Base-by-base conservation (phyloP, 2,113 vertebrate genomes). In the Myanophis thanlyinensis region DNA sequence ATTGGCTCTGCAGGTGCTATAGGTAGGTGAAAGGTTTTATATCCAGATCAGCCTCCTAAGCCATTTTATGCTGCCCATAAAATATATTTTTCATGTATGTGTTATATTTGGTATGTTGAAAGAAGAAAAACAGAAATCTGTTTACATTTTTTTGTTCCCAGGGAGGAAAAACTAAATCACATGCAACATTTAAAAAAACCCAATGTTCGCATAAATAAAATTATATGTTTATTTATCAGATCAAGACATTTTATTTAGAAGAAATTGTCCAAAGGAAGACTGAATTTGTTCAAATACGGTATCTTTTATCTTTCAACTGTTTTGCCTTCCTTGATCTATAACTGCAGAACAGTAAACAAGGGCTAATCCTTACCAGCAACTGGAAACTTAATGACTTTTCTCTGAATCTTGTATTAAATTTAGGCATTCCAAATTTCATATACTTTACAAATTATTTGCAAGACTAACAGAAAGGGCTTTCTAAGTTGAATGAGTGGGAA, bases 281-380 rank as follows among this genome's bases (percentile, higher is more conserved):
- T 96, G 94, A 94, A 96, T 96, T 95, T 96, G 94, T 95, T 93
- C 94, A 96, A 90, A 93, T 95, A 47, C 93, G 52, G 97, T 94
- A 85, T 92, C 95, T 94, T 97, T 93, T 96, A 95, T 95, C 95
- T 95, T 96, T 95, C 95, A 95, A 95, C 95, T 94, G 95, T 95
- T 96, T 97, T 96, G 88, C 87, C 44, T 54, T 12, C 15, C 95
- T 93, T 93, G 93, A 94, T 95, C 96, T 96, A 94, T 96, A 96
- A 97, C 95, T 96, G 90, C 85, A 93, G 94, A 92, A 93, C 93
- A 94, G 94, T 97, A 96, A 97, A 96, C 95, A 97, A 94, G 96
- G 95, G 87, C 95, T 96, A 94, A 94, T 95, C 95, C 95, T 97
- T 96, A 95, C 93, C 94, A 96, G 89, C 94, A 95, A 96, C 93